phyloP scores from a whole-genome alignment of 1,140 invertebrate species.

The Mamestra configurata region DNA sequence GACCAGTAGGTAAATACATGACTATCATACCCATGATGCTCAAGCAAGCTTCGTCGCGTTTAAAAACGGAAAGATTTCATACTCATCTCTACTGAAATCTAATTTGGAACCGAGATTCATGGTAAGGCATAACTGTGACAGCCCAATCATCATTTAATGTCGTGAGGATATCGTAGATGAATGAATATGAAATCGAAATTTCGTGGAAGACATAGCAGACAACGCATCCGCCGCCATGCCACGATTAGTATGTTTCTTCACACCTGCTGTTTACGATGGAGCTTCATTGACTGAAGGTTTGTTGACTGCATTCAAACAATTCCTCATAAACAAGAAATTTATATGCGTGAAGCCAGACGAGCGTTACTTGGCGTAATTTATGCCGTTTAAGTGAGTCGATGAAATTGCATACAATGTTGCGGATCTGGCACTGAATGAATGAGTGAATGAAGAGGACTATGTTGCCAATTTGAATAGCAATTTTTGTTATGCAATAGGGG shows the following conservation, averaged over 20 bases:
- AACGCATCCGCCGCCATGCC: not conserved
- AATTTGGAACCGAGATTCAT: no score
- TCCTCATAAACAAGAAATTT: not conserved
- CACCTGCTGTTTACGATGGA: constrained; percentile 17
- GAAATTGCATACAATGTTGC: no score
- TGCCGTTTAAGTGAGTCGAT: not conserved
- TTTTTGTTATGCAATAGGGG: no score
- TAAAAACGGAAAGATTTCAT: no score
- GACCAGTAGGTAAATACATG: no score
- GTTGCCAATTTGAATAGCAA: no score
- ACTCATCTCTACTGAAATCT: no score
- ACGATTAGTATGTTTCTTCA: constrained; percentile 27
- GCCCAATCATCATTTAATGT: not conserved
- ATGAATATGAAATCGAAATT: not conserved
- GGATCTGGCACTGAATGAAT: no score
- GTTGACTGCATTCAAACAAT: not conserved
- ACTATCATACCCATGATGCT: no score
- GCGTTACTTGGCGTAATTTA: not conserved
- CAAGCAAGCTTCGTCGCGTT: no score
- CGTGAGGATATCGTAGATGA: not conserved
- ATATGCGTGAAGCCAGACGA: not conserved
- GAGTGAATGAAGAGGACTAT: no score
- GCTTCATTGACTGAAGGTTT: not conserved
- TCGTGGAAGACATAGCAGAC: constrained; percentile 17
- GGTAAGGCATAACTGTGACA: no score